These are phyloP conservation scores for Poecilia velifera DNA, from an alignment of 2,797 vertebrate genomes.

Conservation along the genomic window DNA sequence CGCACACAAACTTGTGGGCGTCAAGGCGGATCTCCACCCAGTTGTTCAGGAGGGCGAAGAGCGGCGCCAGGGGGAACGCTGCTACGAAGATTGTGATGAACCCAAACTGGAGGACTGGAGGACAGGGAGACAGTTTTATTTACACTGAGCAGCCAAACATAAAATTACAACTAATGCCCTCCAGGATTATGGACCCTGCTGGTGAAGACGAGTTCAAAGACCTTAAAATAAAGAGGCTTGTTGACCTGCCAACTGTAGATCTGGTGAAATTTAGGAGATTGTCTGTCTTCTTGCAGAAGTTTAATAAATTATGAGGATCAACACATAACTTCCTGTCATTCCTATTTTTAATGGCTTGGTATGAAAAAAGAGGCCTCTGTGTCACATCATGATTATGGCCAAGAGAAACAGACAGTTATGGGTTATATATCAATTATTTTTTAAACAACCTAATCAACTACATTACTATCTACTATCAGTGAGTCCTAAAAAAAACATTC, in stretches of 20 bases:
- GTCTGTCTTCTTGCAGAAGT: not conserved
- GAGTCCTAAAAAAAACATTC: not conserved
- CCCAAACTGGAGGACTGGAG: conserved; percentile 83
- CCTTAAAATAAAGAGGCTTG: not conserved
- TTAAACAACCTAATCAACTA: not conserved
- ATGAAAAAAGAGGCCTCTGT: not conserved
- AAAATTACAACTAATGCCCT: not conserved
- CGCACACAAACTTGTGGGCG: conserved; percentile 83
- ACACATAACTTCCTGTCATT: not conserved
- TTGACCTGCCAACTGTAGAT: not conserved
- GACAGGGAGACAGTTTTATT: not conserved
- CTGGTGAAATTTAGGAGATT: not conserved
- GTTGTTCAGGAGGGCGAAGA: conserved; percentile 85
- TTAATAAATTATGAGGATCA: not conserved
- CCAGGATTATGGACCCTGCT: not conserved
- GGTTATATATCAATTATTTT: not conserved
- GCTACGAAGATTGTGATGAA: conserved; percentile 87
- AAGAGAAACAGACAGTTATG: not conserved
- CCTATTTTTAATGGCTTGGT: not conserved
- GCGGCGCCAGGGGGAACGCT: conserved; percentile 83
- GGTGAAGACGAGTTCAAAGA: not conserved
- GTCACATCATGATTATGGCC: not conserved
- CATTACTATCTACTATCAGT: not conserved
- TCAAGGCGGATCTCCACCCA: conserved; percentile 84
- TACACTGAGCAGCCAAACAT: not conserved